These are phyloP conservation scores for Neolamprologus brichardi DNA, from an alignment of 2,113 vertebrate genomes.

Conservation along the genomic window DNA sequence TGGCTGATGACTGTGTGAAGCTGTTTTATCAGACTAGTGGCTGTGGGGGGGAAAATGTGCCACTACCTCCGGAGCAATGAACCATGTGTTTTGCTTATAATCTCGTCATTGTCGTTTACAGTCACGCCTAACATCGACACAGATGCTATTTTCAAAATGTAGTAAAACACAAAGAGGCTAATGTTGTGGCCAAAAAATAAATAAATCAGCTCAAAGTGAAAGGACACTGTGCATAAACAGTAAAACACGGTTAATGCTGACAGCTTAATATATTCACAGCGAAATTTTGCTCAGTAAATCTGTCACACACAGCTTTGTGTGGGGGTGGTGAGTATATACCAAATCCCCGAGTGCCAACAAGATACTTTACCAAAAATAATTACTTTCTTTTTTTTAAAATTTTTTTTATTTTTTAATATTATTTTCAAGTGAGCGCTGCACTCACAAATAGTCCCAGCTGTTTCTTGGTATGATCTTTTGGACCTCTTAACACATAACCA, in stretches of 20 bases:
- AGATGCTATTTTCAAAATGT: neutral
- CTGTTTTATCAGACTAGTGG: neutral
- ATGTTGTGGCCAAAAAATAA: neutral
- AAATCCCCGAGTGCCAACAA: neutral
- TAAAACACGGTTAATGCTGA: neutral
- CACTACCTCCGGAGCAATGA: neutral
- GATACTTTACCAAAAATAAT: neutral
- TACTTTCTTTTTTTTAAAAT: neutral
- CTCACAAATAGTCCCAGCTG: neutral
- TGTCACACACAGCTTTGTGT: neutral
- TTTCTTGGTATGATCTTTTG: neutral
- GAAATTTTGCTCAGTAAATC: neutral
- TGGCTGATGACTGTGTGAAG: neutral
- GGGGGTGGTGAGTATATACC: neutral
- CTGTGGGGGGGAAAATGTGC: fast-evolving
- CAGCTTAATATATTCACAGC: neutral
- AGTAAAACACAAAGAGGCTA: neutral
- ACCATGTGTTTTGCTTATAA: neutral
- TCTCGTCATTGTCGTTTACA: neutral
- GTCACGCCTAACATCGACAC: neutral
- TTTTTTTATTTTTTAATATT: neutral
- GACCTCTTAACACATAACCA: neutral
- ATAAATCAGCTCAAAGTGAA: neutral
- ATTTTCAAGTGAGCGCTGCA: neutral
- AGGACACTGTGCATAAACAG: neutral